Base-by-base conservation (phyloP, 2,797 vertebrate species). In the Hozukius guyotensis region DNA sequence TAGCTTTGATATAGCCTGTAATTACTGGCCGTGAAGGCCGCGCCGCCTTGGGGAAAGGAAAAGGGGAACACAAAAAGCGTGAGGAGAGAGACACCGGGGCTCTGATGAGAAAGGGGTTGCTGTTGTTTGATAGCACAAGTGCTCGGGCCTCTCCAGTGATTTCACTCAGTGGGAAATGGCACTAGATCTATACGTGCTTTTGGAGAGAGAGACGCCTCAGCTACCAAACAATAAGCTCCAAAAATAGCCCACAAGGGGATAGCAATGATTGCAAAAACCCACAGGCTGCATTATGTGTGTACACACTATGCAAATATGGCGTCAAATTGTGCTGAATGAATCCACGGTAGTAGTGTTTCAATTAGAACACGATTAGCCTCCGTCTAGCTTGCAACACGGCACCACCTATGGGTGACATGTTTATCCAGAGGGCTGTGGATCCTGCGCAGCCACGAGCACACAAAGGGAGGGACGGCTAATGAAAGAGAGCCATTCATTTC, bases 1-100 rank as follows among this genome's bases (percentile, higher is more conserved):
- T 94, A 83, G 92, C 94, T 95, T 94, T 94, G 93, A 95, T 95
- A 94, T 88, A 90, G 92, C 90, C 91, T 93, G 92, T 95, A 94
- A 95, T 95, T 95, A 95, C 94, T 89, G 91, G 89, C 93, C 88
- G 83, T 92, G 93, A 93, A 93, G 94, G 93, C 91, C 89, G 88
- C 85, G 75, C 66, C 8, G 90, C 93, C 89, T 88, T 85, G 77
- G 85, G 90, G 86, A 61, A 74, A 76, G 61, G 59, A 80, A 80
- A 85, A 87, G 53, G 31, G 77, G 75, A 81, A 75, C 74, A 85
- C 46, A 81, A 64, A 75, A 81, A 86, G 65, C 57, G 14, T 72
- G 10, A 49, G 29, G 59, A 63, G 27, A 83, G 77, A 88, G 71
- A 87, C 87, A 84, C 75, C 29, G 67, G 63, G 78, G 73, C 73